Percentiles rank a stretch among this genome's conserved stretches.
phyloP scores from a whole-genome alignment of 2,797 vertebrate genomes.

The Morus bassanus region DNA sequence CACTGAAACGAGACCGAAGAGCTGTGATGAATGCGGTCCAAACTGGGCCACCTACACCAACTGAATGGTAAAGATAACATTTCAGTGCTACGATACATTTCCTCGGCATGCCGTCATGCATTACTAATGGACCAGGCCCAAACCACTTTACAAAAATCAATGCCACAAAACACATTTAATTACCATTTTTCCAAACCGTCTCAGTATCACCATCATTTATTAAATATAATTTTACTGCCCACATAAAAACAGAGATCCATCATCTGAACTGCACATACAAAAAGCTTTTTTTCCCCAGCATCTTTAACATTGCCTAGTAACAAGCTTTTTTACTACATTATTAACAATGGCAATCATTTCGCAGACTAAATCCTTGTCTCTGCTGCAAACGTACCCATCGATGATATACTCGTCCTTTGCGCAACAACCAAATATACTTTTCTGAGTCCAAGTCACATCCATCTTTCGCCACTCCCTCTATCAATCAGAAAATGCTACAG shows the following conservation, averaged over 20 bases:
- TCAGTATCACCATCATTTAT: not conserved
- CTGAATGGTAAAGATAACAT: not conserved
- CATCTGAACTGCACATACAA: not conserved
- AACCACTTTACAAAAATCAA: slow-evolving; percentile 15
- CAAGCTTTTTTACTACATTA: not conserved
- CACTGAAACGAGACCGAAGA: not conserved
- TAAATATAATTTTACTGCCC: not conserved
- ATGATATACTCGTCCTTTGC: accelerated
- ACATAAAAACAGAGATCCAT: not conserved
- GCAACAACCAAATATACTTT: not conserved
- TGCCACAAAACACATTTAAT: not conserved
- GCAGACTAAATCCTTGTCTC: not conserved
- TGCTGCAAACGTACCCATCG: accelerated
- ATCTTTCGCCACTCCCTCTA: not conserved
- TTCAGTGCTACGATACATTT: not conserved
- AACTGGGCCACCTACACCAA: not conserved
- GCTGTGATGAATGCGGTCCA: not conserved
- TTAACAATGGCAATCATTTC: not conserved
- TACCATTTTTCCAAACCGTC: not conserved
- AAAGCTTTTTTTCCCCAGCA: not conserved
- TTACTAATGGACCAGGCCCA: not conserved
- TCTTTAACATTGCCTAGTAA: not conserved
- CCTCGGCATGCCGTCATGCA: not conserved
- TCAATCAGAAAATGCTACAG: not conserved
- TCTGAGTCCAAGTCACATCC: not conserved